Percentiles rank a stretch among this genome's conserved stretches.
Evolutionary conservation across 2,113 vertebrate genomes (phyloP).

Genomic region (Scolopax mira): DNA sequence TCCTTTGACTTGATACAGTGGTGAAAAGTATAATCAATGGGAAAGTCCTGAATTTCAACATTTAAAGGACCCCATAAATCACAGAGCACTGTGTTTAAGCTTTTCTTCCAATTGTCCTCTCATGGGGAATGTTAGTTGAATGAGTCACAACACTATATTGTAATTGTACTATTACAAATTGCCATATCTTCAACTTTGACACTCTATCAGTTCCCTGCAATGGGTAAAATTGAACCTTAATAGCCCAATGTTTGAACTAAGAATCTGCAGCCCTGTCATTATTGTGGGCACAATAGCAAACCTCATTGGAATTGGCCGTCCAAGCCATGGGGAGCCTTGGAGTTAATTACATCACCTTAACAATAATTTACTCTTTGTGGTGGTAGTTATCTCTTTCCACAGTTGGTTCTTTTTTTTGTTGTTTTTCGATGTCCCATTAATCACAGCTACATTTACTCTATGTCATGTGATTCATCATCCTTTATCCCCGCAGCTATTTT

Average conservation of each 20-base stretch:
- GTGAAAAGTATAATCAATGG: neutral
- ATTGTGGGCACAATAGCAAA: constrained; percentile 63
- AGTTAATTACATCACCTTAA: constrained; percentile 88
- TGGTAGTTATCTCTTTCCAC: constrained; percentile 86
- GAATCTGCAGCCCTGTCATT: constrained; percentile 53
- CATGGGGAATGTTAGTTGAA: neutral
- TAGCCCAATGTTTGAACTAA: constrained; percentile 58
- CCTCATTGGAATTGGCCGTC: constrained; percentile 35
- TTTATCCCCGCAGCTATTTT: constrained; percentile 62
- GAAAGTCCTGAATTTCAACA: neutral
- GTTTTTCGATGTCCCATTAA: constrained; percentile 86
- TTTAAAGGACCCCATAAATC: constrained; percentile 53
- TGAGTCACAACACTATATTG: constrained; percentile 33
- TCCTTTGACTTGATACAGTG: neutral
- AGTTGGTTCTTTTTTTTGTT: constrained; percentile 82
- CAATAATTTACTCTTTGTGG: constrained; percentile 83
- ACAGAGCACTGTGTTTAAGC: neutral
- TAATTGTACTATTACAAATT: constrained; percentile 56
- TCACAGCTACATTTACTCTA: constrained; percentile 83
- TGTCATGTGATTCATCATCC: constrained; percentile 88
- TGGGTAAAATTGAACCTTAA: constrained; percentile 55
- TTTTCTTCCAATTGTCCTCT: constrained; percentile 21
- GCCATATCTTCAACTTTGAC: constrained; percentile 55
- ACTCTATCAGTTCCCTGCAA: constrained; percentile 41
- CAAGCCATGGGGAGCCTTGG: constrained; percentile 30